Conservation (phyloP, 2,888 invertebrate genomes). For the Tridacna crocea region DNA sequence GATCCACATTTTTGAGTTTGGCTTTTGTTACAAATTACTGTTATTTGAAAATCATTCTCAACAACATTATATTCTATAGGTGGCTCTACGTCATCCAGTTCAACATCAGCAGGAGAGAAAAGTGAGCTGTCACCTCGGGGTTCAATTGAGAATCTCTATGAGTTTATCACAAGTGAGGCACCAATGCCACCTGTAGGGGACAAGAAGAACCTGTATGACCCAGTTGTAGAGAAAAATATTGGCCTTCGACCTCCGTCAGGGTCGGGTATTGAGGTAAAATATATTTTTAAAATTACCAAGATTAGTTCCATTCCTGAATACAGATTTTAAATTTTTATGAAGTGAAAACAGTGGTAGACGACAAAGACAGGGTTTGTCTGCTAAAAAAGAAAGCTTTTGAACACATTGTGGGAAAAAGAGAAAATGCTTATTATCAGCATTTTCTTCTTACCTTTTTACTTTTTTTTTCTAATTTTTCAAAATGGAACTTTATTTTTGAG, state of each 20-base stretch:
- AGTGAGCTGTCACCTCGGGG: constrained; percentile 76
- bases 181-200: constrained; percentile 59
- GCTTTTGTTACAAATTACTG: too few species aligned
- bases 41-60: neutral
- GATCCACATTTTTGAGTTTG: too few species aligned
- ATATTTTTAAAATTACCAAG: neutral
- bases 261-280: constrained; percentile 45
- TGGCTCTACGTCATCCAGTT: constrained; percentile 67
- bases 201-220: constrained; percentile 69
- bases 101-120: constrained; percentile 67
- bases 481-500: too few species aligned
- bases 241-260: constrained; percentile 53
- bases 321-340: too few species aligned
- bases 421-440: neutral
- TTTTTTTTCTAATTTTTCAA: too few species aligned
- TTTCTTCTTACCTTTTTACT: too few species aligned
- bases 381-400: neutral
- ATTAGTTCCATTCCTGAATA: too few species aligned
- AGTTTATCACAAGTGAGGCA: constrained; percentile 76
- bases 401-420: neutral
- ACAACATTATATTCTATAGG: constrained; percentile 39
- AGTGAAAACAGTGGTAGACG: too few species aligned
- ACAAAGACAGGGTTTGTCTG: too few species aligned
- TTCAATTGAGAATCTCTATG: constrained; percentile 79
- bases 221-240: constrained; percentile 50